Evolutionary conservation across 2,888 invertebrate genomes (phyloP), one percentile per base, ranked within the genome.

Genomic region (Caradrina clavipalpis): DNA sequence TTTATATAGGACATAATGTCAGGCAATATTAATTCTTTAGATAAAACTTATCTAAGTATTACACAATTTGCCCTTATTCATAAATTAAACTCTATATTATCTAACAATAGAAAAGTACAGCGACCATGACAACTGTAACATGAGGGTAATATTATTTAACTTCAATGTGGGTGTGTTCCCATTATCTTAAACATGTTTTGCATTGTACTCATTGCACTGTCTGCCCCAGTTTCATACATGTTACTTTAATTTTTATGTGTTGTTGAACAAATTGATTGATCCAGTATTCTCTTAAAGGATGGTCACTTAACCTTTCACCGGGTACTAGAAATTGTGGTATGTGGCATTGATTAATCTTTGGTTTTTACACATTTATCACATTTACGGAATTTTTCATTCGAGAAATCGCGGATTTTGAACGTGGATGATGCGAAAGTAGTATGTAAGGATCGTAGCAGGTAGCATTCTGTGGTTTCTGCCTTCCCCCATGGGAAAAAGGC

Each of bases 141-240:
- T 45, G 15, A n/a, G 31, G 45, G 49, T 45, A n/a, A 11, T 3
- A 22, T 45, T 47, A 31, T 47, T 35, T 21, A 21, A 2, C 11
- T 19, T 11, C 1, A 3, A 73, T 69, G 59, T 64, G 74, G 56
- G 56, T 59, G 15, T 75, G 69, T 31, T 51, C 56, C 47, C 51
- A 75, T 64, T 67, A 13, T 17, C 4, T 55, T 47, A 55, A 45
- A 4, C 50, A n/a, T 47, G 17, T 47, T 5, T 39, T 22, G 26
- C n/a, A 56, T 26, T 62, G 2, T 22, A 10, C n/a, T 22, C 15
- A 31, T 3, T 35, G n/a, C 11, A 53, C 21, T 21, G 22, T 11
- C 13, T 26, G 21, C 0, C 2, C 45, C 51, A 47, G 10, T 22
- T 42, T 22, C 1, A 42, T 7, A 35, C 35, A 35, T 35, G 8